Percentiles rank a stretch among this genome's conserved stretches.
These are phyloP conservation scores for Galaxias olidus DNA, from an alignment of 2,797 vertebrate genomes.

Conservation along the genomic window DNA sequence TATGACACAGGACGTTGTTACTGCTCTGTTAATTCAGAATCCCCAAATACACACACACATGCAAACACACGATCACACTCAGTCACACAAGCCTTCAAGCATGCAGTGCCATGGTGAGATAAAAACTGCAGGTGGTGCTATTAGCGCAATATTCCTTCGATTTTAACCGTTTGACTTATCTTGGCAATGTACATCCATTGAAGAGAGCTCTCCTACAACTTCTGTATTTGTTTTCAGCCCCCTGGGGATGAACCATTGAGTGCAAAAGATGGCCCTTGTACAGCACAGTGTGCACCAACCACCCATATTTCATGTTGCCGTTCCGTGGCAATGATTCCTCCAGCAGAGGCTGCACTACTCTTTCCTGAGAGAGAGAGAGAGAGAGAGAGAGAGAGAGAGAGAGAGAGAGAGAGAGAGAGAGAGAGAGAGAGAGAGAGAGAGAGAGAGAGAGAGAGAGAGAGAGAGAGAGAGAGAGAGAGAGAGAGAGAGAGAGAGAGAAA, in stretches of 20 bases:
- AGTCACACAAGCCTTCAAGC: not conserved
- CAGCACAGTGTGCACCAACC: slow-evolving; percentile 41
- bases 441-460: slow-evolving; percentile 5
- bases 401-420: slow-evolving; percentile 3
- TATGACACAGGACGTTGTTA: no score
- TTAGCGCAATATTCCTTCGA: slow-evolving; percentile 21
- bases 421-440: not conserved
- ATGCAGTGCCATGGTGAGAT: not conserved
- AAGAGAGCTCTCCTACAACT: slow-evolving; percentile 1
- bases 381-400: slow-evolving; percentile 1
- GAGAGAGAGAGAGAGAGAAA: not conserved
- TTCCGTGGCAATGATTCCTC: slow-evolving; percentile 61
- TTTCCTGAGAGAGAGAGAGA: not conserved
- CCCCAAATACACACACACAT: not conserved
- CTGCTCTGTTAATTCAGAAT: no score
- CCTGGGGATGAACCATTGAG: slow-evolving; percentile 54
- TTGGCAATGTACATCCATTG: slow-evolving; percentile 35
- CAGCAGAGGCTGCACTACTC: slow-evolving; percentile 32
- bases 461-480: not conserved
- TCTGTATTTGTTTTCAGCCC: slow-evolving; percentile 56
- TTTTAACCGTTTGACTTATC: slow-evolving; percentile 27
- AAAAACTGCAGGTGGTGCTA: slow-evolving; percentile 23
- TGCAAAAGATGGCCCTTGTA: slow-evolving; percentile 59
- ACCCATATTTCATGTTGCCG: slow-evolving; percentile 64
- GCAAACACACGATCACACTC: not conserved